Evolutionary conservation across 2,888 invertebrate species (phyloP).

Genomic region (Netelia fuscicornis): DNA sequence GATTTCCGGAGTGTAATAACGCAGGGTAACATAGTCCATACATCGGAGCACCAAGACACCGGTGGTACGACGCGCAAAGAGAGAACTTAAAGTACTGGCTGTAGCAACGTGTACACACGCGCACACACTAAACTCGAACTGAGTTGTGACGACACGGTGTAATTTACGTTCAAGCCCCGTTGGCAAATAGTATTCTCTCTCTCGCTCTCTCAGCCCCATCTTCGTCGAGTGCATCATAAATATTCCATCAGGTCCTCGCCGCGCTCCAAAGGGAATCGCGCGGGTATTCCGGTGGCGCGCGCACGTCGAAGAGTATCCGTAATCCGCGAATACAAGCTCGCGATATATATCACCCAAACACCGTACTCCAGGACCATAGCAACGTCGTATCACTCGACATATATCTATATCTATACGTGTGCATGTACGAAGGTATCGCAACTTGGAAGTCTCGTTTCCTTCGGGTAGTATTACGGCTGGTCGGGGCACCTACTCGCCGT

Average conservation of each 20-base stretch:
- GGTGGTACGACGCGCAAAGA: constrained; percentile 1
- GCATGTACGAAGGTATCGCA: constrained; percentile 15
- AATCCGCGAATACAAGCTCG: constrained; percentile 40
- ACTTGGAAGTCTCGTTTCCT: constrained; percentile 36
- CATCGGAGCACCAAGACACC: constrained; percentile 18
- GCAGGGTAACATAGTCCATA: not conserved
- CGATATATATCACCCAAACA: constrained; percentile 8
- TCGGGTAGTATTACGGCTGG: constrained; percentile 41
- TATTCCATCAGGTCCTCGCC: constrained; percentile 61
- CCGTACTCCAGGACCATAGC: not conserved
- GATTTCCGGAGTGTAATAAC: not conserved
- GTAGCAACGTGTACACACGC: not conserved
- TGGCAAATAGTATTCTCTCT: constrained; percentile 51
- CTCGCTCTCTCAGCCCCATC: not conserved
- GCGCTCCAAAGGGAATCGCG: constrained; percentile 60
- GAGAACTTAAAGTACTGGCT: not conserved
- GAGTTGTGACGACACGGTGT: constrained; percentile 55
- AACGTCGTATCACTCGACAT: constrained; percentile 8
- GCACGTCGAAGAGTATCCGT: constrained; percentile 53
- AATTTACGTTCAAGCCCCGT: constrained; percentile 62
- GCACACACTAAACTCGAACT: not conserved
- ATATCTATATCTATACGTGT: not conserved
- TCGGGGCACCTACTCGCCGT: constrained; percentile 42
- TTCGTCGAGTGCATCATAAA: constrained; percentile 63
- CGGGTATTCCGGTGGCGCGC: constrained; percentile 23